Conservation (phyloP, 2,797 vertebrate species). For the Acanthopagrus latus region DNA sequence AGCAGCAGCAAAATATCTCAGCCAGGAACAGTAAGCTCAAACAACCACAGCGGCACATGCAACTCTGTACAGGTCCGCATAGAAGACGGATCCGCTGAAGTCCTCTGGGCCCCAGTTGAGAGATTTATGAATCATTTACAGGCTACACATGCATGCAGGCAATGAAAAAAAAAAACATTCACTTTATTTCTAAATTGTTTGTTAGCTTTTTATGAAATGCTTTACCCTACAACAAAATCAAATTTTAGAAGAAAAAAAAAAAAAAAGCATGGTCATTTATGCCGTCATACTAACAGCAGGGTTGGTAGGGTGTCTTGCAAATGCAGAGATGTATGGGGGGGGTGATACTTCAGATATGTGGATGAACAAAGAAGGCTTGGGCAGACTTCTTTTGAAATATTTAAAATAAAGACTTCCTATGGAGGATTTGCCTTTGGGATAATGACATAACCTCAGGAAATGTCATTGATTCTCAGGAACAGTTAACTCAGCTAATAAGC, state of each 20-base stretch:
- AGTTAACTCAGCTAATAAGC: background rate
- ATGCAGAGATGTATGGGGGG: background rate
- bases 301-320: background rate
- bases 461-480: background rate
- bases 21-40: constrained; percentile 50
- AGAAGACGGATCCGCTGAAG: constrained; percentile 1
- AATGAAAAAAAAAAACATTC: background rate
- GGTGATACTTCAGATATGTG: background rate
- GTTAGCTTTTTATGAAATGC: no score
- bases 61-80: constrained; percentile 27
- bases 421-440: constrained; percentile 15
- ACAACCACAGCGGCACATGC: constrained; percentile 54
- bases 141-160: constrained; percentile 21
- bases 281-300: background rate
- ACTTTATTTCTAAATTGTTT: background rate
- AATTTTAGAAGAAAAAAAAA: background rate
- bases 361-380: background rate
- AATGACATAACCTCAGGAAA: background rate
- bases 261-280: background rate
- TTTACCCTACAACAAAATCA: background rate
- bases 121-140: constrained; percentile 8
- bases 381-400: background rate
- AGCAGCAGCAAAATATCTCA: constrained; percentile 62
- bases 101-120: constrained; percentile 13
- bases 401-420: background rate